These are phyloP conservation scores for Prunella himalayana DNA, from an alignment of 2,113 vertebrate species.

Conservation along the genomic window DNA sequence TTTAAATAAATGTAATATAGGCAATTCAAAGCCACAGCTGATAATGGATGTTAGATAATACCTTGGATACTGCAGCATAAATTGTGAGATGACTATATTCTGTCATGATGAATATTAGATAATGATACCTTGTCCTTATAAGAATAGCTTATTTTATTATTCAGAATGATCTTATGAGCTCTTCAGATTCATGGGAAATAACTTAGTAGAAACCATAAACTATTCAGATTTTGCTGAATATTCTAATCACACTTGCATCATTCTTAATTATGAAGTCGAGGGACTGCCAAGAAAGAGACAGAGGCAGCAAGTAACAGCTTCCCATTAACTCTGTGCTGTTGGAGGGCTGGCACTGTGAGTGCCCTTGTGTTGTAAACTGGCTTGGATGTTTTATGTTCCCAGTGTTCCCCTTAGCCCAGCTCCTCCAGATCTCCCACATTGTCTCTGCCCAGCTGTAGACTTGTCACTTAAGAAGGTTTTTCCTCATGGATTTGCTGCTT, in stretches of 20 bases:
- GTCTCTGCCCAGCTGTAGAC: background rate
- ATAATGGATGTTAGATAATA: conserved; percentile 36
- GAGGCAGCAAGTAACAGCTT: background rate
- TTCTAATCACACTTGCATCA: background rate
- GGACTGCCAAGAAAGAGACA: background rate
- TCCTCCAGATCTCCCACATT: background rate
- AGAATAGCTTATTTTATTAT: conserved; percentile 54
- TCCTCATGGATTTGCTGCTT: background rate
- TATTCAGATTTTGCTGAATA: conserved; percentile 42
- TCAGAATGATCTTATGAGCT: conserved; percentile 34
- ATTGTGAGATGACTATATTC: conserved; percentile 15
- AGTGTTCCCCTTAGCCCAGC: background rate
- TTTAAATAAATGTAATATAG: conserved; percentile 3
- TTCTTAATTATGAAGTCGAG: conserved; percentile 13
- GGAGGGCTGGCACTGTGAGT: background rate
- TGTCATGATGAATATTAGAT: conserved; percentile 32
- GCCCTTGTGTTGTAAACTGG: background rate
- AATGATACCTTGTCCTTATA: conserved; percentile 31
- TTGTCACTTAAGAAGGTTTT: background rate
- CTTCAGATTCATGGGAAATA: background rate
- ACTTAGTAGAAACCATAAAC: conserved; percentile 14
- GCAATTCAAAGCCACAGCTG: conserved; percentile 15
- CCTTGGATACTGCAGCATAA: background rate
- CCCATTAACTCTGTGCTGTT: background rate
- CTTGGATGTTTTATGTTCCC: background rate